These are phyloP conservation scores for Acrocephalus scirpaceus DNA, from an alignment of 2,797 vertebrate species.

Conservation along the genomic window DNA sequence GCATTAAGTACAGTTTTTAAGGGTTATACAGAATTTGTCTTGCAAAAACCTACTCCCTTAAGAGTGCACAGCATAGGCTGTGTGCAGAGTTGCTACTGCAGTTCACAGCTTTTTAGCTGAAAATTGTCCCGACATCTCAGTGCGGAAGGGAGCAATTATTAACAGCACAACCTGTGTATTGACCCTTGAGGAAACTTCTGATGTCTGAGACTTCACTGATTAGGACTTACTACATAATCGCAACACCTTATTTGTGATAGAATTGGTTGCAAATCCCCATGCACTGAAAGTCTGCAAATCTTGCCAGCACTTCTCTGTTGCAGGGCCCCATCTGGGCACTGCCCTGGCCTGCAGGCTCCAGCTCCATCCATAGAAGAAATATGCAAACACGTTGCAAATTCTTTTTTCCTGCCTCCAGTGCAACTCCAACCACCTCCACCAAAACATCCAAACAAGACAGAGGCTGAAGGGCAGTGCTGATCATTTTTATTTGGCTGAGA, in stretches of 20 bases:
- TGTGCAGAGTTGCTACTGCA: not conserved
- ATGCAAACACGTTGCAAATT: accelerated
- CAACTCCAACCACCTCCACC: not conserved
- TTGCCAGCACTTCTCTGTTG: not conserved
- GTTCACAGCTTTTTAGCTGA: not conserved
- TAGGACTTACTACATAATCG: not conserved
- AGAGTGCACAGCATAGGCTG: not conserved
- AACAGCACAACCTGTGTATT: not conserved
- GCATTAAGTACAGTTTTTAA: not conserved
- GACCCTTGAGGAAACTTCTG: not conserved
- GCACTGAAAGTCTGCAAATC: not conserved
- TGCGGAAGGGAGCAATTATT: not conserved
- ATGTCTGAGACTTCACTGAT: not conserved
- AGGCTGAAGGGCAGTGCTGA: not conserved
- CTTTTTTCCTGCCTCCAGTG: not conserved
- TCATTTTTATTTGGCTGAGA: not conserved
- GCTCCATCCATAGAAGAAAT: not conserved
- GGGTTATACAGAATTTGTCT: not conserved
- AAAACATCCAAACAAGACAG: not conserved
- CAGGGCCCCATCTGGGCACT: not conserved
- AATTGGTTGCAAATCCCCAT: not conserved
- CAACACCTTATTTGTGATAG: not conserved
- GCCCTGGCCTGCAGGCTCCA: not conserved
- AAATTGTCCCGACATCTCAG: not conserved
- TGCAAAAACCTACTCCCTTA: not conserved